These are phyloP conservation scores for Pseudochromis fuscus DNA, from an alignment of 2,797 vertebrate genomes.

Conservation along the genomic window DNA sequence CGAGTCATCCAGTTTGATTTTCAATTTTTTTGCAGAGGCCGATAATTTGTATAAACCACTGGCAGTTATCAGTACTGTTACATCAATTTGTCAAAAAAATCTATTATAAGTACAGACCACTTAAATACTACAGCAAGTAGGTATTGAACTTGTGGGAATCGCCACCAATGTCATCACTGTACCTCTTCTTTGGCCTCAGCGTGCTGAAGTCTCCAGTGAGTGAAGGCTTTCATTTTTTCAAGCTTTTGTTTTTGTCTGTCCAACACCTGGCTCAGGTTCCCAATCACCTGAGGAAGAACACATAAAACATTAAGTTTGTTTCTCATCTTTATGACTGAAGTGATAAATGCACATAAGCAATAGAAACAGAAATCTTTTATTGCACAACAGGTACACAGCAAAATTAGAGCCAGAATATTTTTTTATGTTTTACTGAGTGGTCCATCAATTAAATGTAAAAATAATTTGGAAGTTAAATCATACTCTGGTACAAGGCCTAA, in stretches of 20 bases:
- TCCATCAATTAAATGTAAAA: not conserved
- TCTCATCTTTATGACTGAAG: no score
- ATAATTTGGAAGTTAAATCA: constrained; percentile 4
- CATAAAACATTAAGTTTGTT: constrained; percentile 7
- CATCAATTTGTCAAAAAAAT: not conserved
- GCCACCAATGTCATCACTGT: constrained; percentile 3
- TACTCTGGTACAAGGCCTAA: not conserved
- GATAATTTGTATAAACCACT: not conserved
- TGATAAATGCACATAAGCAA: no score
- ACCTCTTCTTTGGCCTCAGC: constrained; percentile 89
- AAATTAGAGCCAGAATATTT: no score
- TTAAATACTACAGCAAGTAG: not conserved
- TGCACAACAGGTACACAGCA: no score
- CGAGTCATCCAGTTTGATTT: constrained; percentile 5
- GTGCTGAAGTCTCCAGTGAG: constrained; percentile 90
- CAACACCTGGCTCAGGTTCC: constrained; percentile 88
- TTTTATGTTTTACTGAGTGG: no score
- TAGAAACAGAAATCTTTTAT: no score
- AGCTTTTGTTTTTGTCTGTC: constrained; percentile 91
- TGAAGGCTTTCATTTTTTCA: constrained; percentile 91
- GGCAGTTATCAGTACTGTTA: not conserved
- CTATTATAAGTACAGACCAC: no score
- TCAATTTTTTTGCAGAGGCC: constrained; percentile 12
- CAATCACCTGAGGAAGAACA: constrained; percentile 87
- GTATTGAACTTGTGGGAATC: not conserved